These are phyloP conservation scores for Griposia aprilina DNA, from an alignment of 2,888 invertebrate genomes.

Conservation along the genomic window DNA sequence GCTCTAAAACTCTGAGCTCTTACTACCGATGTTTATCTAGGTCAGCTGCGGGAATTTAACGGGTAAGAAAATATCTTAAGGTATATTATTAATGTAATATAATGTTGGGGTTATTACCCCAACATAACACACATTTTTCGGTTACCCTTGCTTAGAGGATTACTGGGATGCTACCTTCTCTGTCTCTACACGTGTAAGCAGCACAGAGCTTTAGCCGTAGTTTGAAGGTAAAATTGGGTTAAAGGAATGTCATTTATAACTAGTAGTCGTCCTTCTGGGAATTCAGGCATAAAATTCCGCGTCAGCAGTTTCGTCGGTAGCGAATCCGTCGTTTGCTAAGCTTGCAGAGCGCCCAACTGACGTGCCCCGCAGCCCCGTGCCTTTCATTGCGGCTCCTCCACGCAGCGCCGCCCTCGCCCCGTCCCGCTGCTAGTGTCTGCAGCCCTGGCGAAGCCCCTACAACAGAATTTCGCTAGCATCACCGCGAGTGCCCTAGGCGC, in stretches of 20 bases:
- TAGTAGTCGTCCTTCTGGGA: not conserved
- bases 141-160: slow-evolving; percentile 11
- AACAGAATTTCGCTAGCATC: no score
- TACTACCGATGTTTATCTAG: slow-evolving; percentile 14
- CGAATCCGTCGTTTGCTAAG: no score
- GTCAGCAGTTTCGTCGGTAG: no score
- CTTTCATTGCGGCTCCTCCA: no score
- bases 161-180: not conserved
- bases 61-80: slow-evolving; percentile 11
- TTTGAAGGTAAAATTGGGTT: slow-evolving; percentile 22
- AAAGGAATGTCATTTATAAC: not conserved
- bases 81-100: slow-evolving; percentile 17
- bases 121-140: slow-evolving; percentile 21
- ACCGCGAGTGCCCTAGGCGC: no score
- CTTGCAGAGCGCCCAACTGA: no score
- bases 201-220: not conserved
- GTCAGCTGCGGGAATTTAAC: slow-evolving; percentile 16
- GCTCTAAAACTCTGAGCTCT: slow-evolving; percentile 12
- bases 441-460: no score
- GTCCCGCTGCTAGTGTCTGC: no score
- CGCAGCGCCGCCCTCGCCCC: no score
- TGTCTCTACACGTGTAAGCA: slow-evolving; percentile 10
- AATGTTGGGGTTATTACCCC: slow-evolving; percentile 19
- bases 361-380: no score
- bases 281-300: not conserved